A percentile compares a stretch with the other conserved stretches of the same genome.
Conservation (phyloP, 2,888 invertebrate genomes). For the Drosophila antonietae region DNA sequence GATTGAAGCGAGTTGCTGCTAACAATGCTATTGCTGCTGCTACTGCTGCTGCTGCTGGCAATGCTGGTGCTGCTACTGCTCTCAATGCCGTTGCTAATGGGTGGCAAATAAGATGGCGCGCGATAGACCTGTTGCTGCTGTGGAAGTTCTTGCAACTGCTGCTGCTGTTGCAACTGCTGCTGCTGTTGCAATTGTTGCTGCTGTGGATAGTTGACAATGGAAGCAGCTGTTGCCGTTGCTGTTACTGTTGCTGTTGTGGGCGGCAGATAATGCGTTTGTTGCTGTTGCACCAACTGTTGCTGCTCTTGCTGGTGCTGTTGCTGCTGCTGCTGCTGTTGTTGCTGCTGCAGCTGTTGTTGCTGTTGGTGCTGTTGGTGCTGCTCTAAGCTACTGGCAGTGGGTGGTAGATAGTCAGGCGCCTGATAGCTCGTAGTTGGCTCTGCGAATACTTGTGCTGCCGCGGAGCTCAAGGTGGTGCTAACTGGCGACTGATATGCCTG, state of each 20-base stretch:
- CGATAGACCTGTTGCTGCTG: constrained; percentile 32
- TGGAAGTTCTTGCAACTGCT: neutral
- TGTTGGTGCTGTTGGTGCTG: constrained; percentile 11
- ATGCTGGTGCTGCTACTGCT: constrained; percentile 25
- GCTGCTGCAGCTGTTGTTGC: neutral
- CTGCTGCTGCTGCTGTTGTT: no score
- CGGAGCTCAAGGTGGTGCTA: constrained; percentile 14
- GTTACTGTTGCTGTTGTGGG: constrained; percentile 26
- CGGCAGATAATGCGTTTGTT: constrained; percentile 44
- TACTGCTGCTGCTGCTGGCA: constrained; percentile 25
- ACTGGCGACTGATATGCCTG: constrained; percentile 37
- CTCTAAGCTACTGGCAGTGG: constrained; percentile 3
- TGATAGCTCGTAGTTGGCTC: constrained; percentile 39
- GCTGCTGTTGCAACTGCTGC: neutral
- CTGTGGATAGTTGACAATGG: constrained; percentile 52
- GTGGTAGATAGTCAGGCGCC: constrained; percentile 36
- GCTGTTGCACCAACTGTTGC: constrained; percentile 2
- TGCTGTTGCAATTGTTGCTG: constrained; percentile 14
- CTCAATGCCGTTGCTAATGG: constrained; percentile 20
- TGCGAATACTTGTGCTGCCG: constrained; percentile 36
- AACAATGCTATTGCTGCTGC: constrained; percentile 20
- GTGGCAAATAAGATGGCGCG: constrained; percentile 33
- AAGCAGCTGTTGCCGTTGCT: constrained; percentile 13
- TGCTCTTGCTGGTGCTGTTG: neutral
- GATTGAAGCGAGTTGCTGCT: constrained; percentile 24